phyloP scores from a whole-genome alignment of 2,113 vertebrate species.

The Amphiprion ocellaris region DNA sequence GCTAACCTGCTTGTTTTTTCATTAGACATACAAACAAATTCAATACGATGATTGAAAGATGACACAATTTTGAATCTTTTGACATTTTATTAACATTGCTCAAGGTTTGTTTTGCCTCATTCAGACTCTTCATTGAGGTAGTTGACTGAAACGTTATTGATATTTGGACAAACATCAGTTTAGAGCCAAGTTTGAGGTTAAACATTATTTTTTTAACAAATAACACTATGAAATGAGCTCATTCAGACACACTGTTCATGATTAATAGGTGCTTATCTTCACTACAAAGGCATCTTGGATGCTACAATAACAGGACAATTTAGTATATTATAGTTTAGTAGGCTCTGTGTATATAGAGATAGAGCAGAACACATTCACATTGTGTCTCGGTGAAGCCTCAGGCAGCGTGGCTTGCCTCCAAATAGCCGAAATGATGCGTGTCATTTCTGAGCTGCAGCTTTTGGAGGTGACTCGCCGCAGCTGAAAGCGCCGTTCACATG shows the following conservation, averaged over 20 bases:
- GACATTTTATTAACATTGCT: no score
- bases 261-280: not conserved
- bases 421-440: conserved; percentile 17
- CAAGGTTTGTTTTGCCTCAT: no score
- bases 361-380: not conserved
- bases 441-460: conserved; percentile 37
- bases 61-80: no score
- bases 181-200: no score
- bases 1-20: no score
- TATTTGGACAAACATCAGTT: no score
- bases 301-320: not conserved
- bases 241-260: not conserved
- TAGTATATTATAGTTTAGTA: no score
- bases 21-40: no score
- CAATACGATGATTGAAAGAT: no score
- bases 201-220: not conserved
- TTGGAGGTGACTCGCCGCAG: conserved; percentile 39
- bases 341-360: not conserved
- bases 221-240: not conserved
- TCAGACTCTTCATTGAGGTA: no score
- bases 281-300: no score
- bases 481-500: not conserved
- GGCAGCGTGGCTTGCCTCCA: not conserved
- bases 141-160: no score
- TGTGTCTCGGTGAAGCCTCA: not conserved